A percentile compares a stretch with the other conserved stretches of the same genome.
Evolutionary conservation across 1,140 invertebrate species (phyloP).

Genomic region (Formica selysi): DNA sequence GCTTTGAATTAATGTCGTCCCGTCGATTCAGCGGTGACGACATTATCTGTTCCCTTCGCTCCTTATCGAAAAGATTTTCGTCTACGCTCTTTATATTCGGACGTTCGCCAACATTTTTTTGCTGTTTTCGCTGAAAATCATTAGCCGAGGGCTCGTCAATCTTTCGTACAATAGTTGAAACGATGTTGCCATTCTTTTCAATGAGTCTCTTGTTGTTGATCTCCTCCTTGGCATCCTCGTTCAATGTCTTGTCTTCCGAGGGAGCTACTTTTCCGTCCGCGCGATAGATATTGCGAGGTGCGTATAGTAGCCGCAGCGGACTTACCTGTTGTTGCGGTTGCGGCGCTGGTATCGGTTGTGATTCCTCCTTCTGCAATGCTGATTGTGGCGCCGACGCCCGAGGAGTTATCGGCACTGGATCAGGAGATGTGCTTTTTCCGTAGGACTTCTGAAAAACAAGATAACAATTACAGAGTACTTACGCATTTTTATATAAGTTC

Average conservation of each 20-base stretch:
- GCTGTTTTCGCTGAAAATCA: slow-evolving; percentile 47
- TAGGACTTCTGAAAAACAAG: slow-evolving; percentile 66
- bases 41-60: slow-evolving; percentile 60
- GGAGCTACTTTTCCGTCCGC: slow-evolving; percentile 63
- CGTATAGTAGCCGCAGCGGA: slow-evolving; percentile 78
- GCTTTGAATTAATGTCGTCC: not conserved
- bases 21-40: slow-evolving; percentile 42
- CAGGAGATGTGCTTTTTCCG: slow-evolving; percentile 23
- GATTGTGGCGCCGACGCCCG: slow-evolving; percentile 12
- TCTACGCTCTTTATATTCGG: not conserved
- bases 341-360: slow-evolving; percentile 69
- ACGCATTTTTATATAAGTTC: not conserved
- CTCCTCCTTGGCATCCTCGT: slow-evolving; percentile 63
- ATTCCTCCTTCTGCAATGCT: not conserved
- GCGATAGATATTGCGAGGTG: slow-evolving; percentile 73
- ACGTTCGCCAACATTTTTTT: slow-evolving; percentile 8
- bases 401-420: slow-evolving; percentile 13
- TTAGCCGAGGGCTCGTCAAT: slow-evolving; percentile 57
- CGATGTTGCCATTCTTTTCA: slow-evolving; percentile 78
- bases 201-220: slow-evolving; percentile 77
- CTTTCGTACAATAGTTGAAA: slow-evolving; percentile 77
- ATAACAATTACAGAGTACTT: not conserved
- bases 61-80: slow-evolving; percentile 7
- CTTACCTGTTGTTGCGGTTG: slow-evolving; percentile 84
- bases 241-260: slow-evolving; percentile 62